Conservation (phyloP, 2,113 vertebrate species). For the Poeciliopsis prolifica region DNA sequence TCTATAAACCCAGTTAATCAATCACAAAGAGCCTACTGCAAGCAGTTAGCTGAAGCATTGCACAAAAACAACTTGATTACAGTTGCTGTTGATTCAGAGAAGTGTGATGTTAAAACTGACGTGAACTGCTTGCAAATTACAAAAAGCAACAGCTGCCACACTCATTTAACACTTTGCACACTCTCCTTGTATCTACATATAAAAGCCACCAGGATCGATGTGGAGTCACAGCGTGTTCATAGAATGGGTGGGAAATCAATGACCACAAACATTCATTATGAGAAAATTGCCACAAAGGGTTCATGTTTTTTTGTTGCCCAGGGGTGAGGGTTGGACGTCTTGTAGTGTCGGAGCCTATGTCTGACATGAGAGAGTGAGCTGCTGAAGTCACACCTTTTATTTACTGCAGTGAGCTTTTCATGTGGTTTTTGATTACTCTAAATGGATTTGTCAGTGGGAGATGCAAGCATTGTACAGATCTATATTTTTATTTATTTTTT, state of each 20-base stretch:
- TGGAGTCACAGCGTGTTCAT: constrained; percentile 25
- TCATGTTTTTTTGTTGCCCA: not conserved
- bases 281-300: constrained; percentile 28
- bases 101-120: constrained; percentile 29
- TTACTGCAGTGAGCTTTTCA: constrained; percentile 27
- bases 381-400: constrained; percentile 43
- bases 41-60: constrained; percentile 42
- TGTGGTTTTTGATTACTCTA: constrained; percentile 24
- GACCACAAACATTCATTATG: constrained; percentile 55
- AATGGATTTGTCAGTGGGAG: constrained; percentile 28
- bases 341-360: constrained; percentile 18
- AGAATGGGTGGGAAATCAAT: constrained; percentile 63
- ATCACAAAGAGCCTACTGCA: constrained; percentile 50
- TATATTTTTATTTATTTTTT: constrained; percentile 3
- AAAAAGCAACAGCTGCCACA: constrained; percentile 15
- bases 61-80: constrained; percentile 54
- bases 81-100: constrained; percentile 50
- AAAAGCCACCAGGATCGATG: constrained; percentile 56
- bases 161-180: constrained; percentile 32
- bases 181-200: constrained; percentile 50
- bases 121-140: constrained; percentile 42
- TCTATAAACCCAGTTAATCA: constrained; percentile 59
- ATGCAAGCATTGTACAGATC: constrained; percentile 29
- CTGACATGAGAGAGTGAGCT: constrained; percentile 16
- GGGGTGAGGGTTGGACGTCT: constrained; percentile 33